Conservation (phyloP, 1,140 invertebrate genomes). For the Drosophila mayri region DNA sequence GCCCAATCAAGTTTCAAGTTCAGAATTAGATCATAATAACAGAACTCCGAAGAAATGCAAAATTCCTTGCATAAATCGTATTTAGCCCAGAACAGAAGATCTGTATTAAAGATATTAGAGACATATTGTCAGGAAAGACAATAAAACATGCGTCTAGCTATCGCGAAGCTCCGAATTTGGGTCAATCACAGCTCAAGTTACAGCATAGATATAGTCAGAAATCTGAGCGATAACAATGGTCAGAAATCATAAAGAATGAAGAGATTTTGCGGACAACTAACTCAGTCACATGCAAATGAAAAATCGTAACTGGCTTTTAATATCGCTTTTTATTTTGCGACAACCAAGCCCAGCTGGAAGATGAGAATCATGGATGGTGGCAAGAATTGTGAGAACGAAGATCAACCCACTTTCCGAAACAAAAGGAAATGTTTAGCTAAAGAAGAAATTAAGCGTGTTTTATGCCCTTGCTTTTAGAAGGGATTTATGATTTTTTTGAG, state of each 20-base stretch:
- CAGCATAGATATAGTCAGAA: constrained; percentile 32
- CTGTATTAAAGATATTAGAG: constrained; percentile 24
- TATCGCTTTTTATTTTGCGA: constrained; percentile 32
- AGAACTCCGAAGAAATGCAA: constrained; percentile 27
- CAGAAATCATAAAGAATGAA: constrained; percentile 36
- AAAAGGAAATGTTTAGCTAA: constrained; percentile 37
- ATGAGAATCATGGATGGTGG: constrained; percentile 34
- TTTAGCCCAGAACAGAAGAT: constrained; percentile 47
- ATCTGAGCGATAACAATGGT: constrained; percentile 48
- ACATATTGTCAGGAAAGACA: constrained; percentile 33
- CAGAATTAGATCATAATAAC: constrained; percentile 62
- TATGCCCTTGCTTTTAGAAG: constrained; percentile 23
- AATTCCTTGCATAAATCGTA: constrained; percentile 53
- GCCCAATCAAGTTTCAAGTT: constrained; percentile 22
- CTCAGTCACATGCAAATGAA: constrained; percentile 66
- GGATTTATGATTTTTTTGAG: background rate
- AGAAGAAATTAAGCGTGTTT: background rate
- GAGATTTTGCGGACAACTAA: constrained; percentile 33
- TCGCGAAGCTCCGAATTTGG: constrained; percentile 24
- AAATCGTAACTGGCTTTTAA: constrained; percentile 67
- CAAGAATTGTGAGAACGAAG: constrained; percentile 62
- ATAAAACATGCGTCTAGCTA: constrained; percentile 48
- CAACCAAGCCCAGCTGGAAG: constrained; percentile 53
- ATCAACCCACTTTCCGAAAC: constrained; percentile 54
- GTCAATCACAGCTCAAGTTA: constrained; percentile 48